Evolutionary conservation across 2,888 invertebrate species (phyloP).

Genomic region (Drosophila glabriapex): DNA sequence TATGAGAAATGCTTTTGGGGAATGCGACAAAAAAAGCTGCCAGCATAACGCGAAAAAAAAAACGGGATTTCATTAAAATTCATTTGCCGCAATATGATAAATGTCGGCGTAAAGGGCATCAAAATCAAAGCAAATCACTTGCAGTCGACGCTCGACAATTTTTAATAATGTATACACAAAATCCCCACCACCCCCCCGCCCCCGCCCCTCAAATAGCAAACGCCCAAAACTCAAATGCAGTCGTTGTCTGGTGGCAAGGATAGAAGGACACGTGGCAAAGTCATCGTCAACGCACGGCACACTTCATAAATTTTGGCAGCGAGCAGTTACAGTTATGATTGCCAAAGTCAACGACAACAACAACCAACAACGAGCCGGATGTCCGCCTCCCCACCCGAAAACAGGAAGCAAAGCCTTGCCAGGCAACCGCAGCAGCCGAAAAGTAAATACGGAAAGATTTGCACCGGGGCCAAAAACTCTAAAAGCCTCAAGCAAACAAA

Average conservation of each 20-base stretch:
- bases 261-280: conserved; percentile 65
- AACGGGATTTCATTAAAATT: conserved; percentile 69
- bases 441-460: conserved; percentile 74
- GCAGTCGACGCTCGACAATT: conserved; percentile 48
- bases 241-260: conserved; percentile 15
- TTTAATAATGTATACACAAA: conserved; percentile 64
- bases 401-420: conserved; percentile 73
- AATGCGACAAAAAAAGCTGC: conserved; percentile 62
- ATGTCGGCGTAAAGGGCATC: conserved; percentile 38
- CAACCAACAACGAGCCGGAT: conserved; percentile 63
- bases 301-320: conserved; percentile 82
- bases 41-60: conserved; percentile 46
- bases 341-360: conserved; percentile 69
- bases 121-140: conserved; percentile 75
- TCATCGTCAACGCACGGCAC: conserved; percentile 76
- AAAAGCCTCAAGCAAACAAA: conserved; percentile 69
- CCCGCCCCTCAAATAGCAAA: conserved; percentile 9
- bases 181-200: conserved; percentile 4
- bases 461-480: conserved; percentile 52
- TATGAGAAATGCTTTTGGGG: conserved; percentile 15
- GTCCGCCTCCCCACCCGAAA: conserved; percentile 48
- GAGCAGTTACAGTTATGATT: conserved; percentile 83
- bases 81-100: conserved; percentile 72
- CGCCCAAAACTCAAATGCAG: conserved; percentile 74
- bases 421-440: conserved; percentile 73